Evolutionary conservation across 2,888 invertebrate species (phyloP).

Genomic region (Synanthedon vespiformis): DNA sequence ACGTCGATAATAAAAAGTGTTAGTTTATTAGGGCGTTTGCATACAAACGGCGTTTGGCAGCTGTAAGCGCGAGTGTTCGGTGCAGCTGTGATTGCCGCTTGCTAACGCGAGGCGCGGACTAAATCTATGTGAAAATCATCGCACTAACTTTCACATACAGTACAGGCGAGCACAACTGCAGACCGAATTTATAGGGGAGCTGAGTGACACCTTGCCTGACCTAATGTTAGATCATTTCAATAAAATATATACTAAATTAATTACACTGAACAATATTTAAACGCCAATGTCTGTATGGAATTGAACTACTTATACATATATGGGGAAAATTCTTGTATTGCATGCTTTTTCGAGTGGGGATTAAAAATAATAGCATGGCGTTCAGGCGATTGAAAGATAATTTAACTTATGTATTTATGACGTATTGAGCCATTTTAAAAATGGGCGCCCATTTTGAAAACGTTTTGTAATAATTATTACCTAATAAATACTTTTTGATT

Average conservation of each 20-base stretch:
- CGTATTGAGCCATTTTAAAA: too few relatives aligned
- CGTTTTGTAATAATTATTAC: too few relatives aligned
- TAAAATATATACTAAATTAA: neutral
- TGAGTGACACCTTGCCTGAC: conserved; percentile 35
- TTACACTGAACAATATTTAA: too few relatives aligned
- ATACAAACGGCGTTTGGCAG: conserved; percentile 42
- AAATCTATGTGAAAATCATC: conserved; percentile 47
- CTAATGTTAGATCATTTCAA: conserved; percentile 10
- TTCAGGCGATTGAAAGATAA: too few relatives aligned
- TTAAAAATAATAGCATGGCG: too few relatives aligned
- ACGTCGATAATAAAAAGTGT: conserved; percentile 48
- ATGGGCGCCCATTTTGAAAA: too few relatives aligned
- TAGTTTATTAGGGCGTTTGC: conserved; percentile 66
- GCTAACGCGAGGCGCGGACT: conserved; percentile 9
- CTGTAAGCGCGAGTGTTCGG: conserved; percentile 33
- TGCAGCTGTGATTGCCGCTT: conserved; percentile 42
- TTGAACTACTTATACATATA: too few relatives aligned
- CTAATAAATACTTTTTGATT: too few relatives aligned
- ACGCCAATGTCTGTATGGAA: too few relatives aligned
- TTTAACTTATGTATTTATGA: too few relatives aligned
- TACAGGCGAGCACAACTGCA: conserved; percentile 27
- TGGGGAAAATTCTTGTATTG: too few relatives aligned
- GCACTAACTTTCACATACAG: conserved; percentile 51
- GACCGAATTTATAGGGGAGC: conserved; percentile 40
- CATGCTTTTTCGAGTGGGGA: too few relatives aligned